A percentile compares a stretch with the other conserved stretches of the same genome.
These are phyloP conservation scores for Xiphorhynchus elegans DNA, from an alignment of 2,113 vertebrate species.

Conservation along the genomic window DNA sequence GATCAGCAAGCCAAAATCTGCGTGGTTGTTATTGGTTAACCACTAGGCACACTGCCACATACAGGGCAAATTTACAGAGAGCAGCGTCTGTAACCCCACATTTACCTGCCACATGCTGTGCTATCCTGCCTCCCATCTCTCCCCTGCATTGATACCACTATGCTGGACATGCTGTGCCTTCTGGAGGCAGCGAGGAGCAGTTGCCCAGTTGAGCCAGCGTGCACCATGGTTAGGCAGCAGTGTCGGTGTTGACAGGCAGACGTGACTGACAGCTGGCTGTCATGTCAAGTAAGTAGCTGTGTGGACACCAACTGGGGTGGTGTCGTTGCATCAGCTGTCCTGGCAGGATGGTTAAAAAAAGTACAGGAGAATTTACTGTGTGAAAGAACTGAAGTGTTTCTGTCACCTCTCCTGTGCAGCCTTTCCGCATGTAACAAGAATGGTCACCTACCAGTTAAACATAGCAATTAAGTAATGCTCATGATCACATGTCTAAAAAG, in stretches of 20 bases:
- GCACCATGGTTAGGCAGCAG: neutral
- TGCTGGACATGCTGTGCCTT: neutral
- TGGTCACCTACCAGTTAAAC: neutral
- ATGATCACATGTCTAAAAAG: neutral
- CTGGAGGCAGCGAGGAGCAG: neutral
- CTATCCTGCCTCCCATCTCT: neutral
- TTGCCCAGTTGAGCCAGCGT: neutral
- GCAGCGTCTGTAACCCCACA: neutral
- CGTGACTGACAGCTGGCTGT: neutral
- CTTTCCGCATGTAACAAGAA: neutral
- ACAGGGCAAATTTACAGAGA: neutral
- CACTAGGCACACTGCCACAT: neutral
- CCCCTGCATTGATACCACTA: accelerated
- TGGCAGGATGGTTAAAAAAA: neutral
- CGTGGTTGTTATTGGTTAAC: neutral
- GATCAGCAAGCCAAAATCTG: neutral
- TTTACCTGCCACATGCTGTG: neutral
- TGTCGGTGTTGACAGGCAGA: neutral
- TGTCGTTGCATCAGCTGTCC: neutral
- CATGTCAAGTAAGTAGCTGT: neutral
- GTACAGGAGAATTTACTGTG: neutral
- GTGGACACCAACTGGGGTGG: neutral
- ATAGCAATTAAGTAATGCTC: neutral
- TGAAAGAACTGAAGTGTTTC: neutral
- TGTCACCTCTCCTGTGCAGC: neutral